A percentile compares a stretch with the other conserved stretches of the same genome.
Conservation (phyloP, 2,888 invertebrate species). For the Liopterus haemorrhoidalis region DNA sequence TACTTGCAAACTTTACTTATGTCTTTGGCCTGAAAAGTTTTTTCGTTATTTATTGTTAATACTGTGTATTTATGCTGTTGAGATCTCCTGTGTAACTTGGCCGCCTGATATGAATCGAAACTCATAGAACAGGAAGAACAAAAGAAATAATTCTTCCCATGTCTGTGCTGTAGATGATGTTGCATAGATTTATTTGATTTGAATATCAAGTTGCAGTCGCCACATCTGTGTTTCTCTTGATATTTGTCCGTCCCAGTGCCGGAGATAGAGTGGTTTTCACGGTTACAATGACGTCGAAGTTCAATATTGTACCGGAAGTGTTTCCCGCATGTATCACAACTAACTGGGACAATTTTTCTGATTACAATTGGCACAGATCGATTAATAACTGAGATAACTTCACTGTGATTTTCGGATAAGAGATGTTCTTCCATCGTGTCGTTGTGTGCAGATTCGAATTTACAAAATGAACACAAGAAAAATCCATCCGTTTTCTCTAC, state of each 20-base stretch:
- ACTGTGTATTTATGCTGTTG: conserved; percentile 59
- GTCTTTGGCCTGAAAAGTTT: conserved; percentile 44
- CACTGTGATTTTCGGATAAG: conserved; percentile 59
- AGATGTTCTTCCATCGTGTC: conserved; percentile 65
- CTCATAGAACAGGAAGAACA: conserved; percentile 63
- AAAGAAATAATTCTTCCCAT: conserved; percentile 55
- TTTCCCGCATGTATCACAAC: conserved; percentile 61
- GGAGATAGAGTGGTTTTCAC: conserved; percentile 43
- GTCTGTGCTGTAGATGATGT: conserved; percentile 58
- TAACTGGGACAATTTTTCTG: conserved; percentile 56
- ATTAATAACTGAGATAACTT: conserved; percentile 69
- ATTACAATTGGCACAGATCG: conserved; percentile 75
- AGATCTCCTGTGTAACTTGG: conserved; percentile 60
- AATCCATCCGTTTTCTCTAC: conserved; percentile 51
- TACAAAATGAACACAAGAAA: conserved; percentile 70
- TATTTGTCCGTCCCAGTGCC: conserved; percentile 59
- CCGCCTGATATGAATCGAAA: conserved; percentile 57
- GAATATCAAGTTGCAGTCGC: conserved; percentile 54
- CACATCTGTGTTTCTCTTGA: conserved; percentile 59
- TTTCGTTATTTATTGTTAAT: conserved; percentile 45
- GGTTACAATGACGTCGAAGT: conserved; percentile 56
- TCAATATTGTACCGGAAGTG: conserved; percentile 72
- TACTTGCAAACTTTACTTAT: conserved; percentile 55
- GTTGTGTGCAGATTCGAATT: conserved; percentile 59
- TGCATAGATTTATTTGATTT: conserved; percentile 61